Conservation (phyloP, 2,113 vertebrate genomes). For the Promerops cafer region DNA sequence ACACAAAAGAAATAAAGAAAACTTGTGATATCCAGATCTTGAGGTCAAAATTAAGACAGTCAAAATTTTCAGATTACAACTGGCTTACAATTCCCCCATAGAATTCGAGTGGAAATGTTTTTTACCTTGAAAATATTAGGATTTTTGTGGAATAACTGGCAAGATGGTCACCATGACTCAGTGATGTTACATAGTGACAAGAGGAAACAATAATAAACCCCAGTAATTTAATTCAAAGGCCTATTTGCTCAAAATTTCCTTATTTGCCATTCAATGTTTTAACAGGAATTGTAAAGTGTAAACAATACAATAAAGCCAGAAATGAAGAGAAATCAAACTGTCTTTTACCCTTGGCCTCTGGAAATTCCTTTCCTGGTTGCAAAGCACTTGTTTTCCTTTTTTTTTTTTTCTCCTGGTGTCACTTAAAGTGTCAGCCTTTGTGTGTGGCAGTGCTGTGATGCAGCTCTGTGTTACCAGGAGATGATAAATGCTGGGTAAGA, state of each 20-base stretch:
- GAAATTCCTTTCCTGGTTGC: background rate
- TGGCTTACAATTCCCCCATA: background rate
- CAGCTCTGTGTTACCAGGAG: background rate
- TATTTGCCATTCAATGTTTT: background rate
- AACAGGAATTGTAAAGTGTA: background rate
- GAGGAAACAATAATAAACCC: background rate
- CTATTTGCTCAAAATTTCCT: background rate
- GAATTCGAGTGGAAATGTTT: background rate
- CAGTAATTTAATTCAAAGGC: background rate
- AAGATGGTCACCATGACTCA: background rate
- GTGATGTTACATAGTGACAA: background rate
- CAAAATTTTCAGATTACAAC: background rate
- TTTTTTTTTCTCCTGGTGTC: background rate
- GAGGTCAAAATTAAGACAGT: background rate
- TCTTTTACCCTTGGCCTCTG: background rate
- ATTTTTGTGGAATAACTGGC: background rate
- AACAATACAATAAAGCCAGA: background rate
- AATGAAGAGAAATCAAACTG: background rate
- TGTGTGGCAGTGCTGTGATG: background rate
- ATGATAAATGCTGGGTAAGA: background rate
- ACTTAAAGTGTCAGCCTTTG: background rate
- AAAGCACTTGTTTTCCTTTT: background rate
- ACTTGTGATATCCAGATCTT: background rate
- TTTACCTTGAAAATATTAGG: background rate
- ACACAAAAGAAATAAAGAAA: background rate